Conservation (phyloP, 2,113 vertebrate species). For the Tachycineta bicolor region DNA sequence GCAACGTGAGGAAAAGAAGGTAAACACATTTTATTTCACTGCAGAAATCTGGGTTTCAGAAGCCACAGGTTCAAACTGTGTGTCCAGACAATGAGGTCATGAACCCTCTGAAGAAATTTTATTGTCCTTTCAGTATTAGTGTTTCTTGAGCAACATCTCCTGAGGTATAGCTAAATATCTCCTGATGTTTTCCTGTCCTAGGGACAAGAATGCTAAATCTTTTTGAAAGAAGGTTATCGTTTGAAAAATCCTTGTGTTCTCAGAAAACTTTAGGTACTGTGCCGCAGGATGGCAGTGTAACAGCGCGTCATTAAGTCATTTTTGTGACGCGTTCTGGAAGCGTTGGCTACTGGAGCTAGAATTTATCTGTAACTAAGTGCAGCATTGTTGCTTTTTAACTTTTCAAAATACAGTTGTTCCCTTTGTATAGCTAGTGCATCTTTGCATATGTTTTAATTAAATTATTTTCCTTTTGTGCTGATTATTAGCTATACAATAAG, state of each 20-base stretch:
- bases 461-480: not conserved
- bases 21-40: not conserved
- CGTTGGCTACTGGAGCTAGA: not conserved
- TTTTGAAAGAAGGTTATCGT: not conserved
- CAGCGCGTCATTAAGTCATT: not conserved
- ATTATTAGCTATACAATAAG: not conserved
- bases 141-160: not conserved
- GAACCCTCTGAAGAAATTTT: not conserved
- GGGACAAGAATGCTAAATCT: not conserved
- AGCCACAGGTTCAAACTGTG: not conserved
- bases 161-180: not conserved
- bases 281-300: constrained; percentile 33
- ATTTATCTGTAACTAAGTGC: not conserved
- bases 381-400: not conserved
- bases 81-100: not conserved
- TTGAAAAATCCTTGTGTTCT: not conserved
- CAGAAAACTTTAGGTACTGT: not conserved
- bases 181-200: not conserved
- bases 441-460: not conserved
- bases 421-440: not conserved
- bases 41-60: not conserved
- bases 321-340: not conserved
- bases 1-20: not conserved
- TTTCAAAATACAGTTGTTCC: not conserved
- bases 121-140: not conserved